phyloP scores from a whole-genome alignment of 1,140 invertebrate genomes.

The Doryteuthis pealeii region DNA sequence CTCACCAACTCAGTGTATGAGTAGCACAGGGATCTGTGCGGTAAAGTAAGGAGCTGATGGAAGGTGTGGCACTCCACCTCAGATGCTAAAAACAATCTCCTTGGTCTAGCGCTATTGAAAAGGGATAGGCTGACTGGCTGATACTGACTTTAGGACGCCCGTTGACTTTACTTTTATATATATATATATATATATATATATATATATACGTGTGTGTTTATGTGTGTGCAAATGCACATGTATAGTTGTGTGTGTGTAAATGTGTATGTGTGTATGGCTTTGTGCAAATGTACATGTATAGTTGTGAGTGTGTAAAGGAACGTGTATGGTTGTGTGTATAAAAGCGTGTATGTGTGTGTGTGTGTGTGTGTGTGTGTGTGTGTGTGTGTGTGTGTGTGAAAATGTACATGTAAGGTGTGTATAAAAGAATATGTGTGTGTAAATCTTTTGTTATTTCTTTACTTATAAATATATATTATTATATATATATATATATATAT shows the following conservation, averaged over 20 bases:
- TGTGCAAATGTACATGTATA: not conserved
- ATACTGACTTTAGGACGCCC: too few species aligned
- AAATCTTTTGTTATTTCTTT: not conserved
- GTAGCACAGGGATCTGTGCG: too few species aligned
- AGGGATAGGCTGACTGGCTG: too few species aligned
- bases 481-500: not conserved
- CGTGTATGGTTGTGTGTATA: not conserved
- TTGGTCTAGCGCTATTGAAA: too few species aligned
- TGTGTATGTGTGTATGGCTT: not conserved
- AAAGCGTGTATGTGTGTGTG: not conserved
- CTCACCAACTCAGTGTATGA: too few species aligned
- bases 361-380: not conserved
- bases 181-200: constrained; percentile 2
- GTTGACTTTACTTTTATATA: too few species aligned
- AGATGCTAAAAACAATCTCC: too few species aligned
- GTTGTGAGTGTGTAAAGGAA: not conserved
- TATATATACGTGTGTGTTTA: not conserved
- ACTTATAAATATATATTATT: not conserved
- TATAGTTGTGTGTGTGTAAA: not conserved
- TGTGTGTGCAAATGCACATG: not conserved
- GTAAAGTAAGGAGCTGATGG: too few species aligned
- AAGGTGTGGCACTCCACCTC: too few species aligned
- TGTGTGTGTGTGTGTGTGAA: not conserved
- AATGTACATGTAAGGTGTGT: not conserved
- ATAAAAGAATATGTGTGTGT: not conserved